Conservation (phyloP, 2,797 vertebrate genomes). For the Urosaurus nigricauda region DNA sequence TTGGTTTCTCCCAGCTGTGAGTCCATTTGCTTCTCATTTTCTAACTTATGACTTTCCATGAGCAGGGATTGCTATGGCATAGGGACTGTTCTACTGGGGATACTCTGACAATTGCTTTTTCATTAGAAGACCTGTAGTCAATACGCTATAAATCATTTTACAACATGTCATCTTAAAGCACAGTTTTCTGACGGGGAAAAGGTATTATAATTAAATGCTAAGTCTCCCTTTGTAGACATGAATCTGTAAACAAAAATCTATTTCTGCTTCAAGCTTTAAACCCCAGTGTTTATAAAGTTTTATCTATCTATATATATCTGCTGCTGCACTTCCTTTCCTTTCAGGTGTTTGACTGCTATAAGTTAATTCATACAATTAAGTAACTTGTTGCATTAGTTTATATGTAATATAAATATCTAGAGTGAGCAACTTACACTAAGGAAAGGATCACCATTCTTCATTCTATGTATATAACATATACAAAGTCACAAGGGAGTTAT, state of each 20-base stretch:
- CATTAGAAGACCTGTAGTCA: constrained; percentile 76
- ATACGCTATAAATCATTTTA: constrained; percentile 78
- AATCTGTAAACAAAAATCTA: constrained; percentile 57
- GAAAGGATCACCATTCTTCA: not conserved
- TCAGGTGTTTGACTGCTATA: constrained; percentile 20
- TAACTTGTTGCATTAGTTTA: constrained; percentile 32
- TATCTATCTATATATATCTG: not conserved
- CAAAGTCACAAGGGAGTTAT: not conserved
- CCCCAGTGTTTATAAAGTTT: constrained; percentile 3
- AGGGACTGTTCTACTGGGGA: constrained; percentile 73
- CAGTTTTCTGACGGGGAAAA: constrained; percentile 51
- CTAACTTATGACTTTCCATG: constrained; percentile 75
- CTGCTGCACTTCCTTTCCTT: constrained; percentile 45
- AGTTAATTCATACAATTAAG: not conserved
- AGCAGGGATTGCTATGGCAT: constrained; percentile 68
- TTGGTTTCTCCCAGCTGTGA: constrained; percentile 80
- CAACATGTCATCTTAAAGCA: constrained; percentile 61
- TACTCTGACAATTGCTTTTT: constrained; percentile 79
- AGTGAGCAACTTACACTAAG: constrained; percentile 17
- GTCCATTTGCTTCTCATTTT: constrained; percentile 83
- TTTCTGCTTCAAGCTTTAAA: constrained; percentile 51
- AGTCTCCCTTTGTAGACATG: constrained; percentile 45
- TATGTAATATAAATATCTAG: not conserved
- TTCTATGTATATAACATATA: constrained; percentile 1
- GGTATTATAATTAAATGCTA: constrained; percentile 61